Percentiles rank a stretch among this genome's conserved stretches.
Conservation (phyloP, 1,140 invertebrate genomes). For the Brachionus asplanchnoidis region DNA sequence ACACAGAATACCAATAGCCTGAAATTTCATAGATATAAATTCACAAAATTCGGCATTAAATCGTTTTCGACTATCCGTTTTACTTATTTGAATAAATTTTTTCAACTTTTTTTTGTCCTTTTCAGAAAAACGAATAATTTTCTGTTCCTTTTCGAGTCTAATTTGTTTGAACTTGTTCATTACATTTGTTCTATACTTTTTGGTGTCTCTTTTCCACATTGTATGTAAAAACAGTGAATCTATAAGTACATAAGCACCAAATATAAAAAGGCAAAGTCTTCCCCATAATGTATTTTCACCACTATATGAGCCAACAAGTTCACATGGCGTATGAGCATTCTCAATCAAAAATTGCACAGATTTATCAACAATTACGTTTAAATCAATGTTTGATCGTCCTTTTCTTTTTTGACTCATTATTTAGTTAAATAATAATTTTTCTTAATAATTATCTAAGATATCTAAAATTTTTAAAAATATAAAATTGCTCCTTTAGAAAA, state of each 20-base stretch:
- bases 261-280: not conserved
- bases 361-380: not conserved
- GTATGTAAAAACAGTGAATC: not conserved
- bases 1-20: not conserved
- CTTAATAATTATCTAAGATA: not conserved
- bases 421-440: not conserved
- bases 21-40: not conserved
- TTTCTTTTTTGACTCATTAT: not conserved
- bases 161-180: not conserved
- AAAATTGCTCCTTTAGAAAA: too few relatives aligned
- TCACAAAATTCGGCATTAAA: not conserved
- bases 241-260: not conserved
- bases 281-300: conserved; percentile 11
- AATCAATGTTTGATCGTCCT: not conserved
- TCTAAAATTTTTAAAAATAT: not conserved
- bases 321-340: not conserved
- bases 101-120: not conserved
- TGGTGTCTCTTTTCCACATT: conserved; percentile 12
- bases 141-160: too few relatives aligned
- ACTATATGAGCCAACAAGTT: not conserved
- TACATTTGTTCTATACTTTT: not conserved
- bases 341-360: not conserved
- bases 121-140: not conserved
- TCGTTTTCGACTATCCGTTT: not conserved
- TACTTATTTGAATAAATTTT: not conserved